A percentile compares a stretch with the other conserved stretches of the same genome.
These are phyloP conservation scores for Notamacropus eugenii DNA, from an alignment of 2,797 vertebrate genomes.

Conservation along the genomic window DNA sequence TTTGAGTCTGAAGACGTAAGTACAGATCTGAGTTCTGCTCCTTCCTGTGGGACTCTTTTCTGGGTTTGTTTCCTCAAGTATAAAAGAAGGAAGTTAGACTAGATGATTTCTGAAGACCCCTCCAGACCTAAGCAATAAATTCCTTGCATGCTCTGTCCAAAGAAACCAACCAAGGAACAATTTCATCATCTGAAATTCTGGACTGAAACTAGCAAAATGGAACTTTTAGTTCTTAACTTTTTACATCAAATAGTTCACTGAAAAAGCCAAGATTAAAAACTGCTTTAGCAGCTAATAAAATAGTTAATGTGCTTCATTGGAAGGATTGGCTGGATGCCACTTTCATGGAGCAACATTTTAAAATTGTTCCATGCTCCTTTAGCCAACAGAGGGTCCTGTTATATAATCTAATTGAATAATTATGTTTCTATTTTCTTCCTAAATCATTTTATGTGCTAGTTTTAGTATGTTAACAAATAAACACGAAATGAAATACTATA, in stretches of 20 bases:
- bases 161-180: not conserved
- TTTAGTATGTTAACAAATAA: conserved; percentile 39
- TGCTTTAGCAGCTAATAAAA: conserved; percentile 11
- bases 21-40: not conserved
- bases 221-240: conserved; percentile 11
- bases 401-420: conserved; percentile 27
- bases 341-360: conserved; percentile 30
- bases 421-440: conserved; percentile 9
- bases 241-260: conserved; percentile 21
- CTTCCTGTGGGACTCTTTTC: too few species aligned
- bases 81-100: not conserved
- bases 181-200: not conserved
- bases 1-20: not conserved
- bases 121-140: not conserved
- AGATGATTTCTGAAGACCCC: not conserved
- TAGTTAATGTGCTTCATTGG: not conserved
- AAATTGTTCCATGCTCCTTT: conserved; percentile 20
- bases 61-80: not conserved
- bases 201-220: not conserved
- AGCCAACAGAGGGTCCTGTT: not conserved
- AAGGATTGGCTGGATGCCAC: not conserved
- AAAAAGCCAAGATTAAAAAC: conserved; percentile 31
- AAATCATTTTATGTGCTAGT: conserved; percentile 16
- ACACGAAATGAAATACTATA: conserved; percentile 38
- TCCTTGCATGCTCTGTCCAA: not conserved